These are phyloP conservation scores for Garrulus glandarius DNA, from an alignment of 2,797 vertebrate genomes.

Conservation along the genomic window DNA sequence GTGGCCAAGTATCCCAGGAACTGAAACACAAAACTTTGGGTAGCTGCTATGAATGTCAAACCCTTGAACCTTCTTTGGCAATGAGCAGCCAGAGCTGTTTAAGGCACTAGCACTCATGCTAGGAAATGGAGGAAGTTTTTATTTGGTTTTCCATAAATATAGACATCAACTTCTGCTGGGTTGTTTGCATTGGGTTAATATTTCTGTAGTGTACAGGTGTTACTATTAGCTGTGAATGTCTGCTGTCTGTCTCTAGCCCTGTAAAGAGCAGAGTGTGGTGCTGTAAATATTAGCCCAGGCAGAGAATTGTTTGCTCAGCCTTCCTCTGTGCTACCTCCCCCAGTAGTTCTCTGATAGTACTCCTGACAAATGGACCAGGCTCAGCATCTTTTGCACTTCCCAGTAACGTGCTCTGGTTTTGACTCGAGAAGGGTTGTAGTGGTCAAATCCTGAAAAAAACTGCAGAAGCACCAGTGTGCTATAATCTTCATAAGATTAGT, in stretches of 20 bases:
- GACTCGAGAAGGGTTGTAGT: background rate
- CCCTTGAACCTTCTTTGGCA: background rate
- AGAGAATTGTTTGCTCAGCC: constrained; percentile 52
- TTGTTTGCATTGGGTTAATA: constrained; percentile 63
- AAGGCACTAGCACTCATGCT: background rate
- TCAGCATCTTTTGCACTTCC: background rate
- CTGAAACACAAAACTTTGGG: background rate
- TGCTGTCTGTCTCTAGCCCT: background rate
- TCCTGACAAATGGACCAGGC: background rate
- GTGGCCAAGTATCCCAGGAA: background rate
- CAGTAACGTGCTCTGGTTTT: background rate
- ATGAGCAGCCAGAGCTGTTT: background rate
- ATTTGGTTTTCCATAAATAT: constrained; percentile 32
- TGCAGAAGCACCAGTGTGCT: background rate
- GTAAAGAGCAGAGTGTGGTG: background rate
- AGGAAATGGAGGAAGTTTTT: constrained; percentile 2
- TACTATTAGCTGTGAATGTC: constrained; percentile 4
- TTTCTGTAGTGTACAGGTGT: constrained; percentile 54
- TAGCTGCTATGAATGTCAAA: background rate
- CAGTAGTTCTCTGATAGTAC: background rate
- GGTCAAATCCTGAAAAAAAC: background rate
- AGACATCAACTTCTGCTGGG: constrained; percentile 42
- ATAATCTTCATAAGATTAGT: background rate
- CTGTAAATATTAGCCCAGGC: constrained; percentile 59
- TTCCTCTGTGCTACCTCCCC: background rate